A percentile compares a stretch with the other conserved stretches of the same genome.
Conservation (phyloP, 2,888 invertebrate genomes). For the Caenorhabditis afra region DNA sequence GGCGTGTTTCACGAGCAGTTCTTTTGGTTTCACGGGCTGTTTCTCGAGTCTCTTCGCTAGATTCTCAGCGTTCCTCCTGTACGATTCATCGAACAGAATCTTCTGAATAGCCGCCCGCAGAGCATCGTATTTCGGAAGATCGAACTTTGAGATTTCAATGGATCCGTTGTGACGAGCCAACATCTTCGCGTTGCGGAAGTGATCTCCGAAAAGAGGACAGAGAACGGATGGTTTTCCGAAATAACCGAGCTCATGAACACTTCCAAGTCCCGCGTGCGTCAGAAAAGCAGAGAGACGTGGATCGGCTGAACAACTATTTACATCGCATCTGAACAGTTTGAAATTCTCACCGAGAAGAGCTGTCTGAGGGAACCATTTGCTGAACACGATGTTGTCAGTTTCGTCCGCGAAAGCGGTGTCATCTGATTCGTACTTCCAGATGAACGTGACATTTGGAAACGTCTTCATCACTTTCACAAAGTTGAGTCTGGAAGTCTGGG, state of each 20-base stretch:
- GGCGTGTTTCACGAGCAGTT: constrained; percentile 32
- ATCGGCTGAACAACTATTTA: constrained; percentile 20
- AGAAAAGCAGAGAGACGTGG: constrained; percentile 37
- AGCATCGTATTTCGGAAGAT: constrained; percentile 27
- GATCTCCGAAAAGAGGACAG: constrained; percentile 62
- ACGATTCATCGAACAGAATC: constrained; percentile 31
- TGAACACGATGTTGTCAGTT: constrained; percentile 62
- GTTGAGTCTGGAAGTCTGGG: constrained; percentile 19
- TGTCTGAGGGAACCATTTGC: constrained; percentile 71
- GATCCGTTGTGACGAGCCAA: constrained; percentile 53
- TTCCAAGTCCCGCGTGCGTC: constrained; percentile 49
- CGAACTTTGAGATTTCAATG: constrained; percentile 45
- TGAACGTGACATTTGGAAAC: constrained; percentile 63
- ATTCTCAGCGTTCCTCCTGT: constrained; percentile 23
- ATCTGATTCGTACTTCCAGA: constrained; percentile 68
- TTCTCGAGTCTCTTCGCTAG: constrained; percentile 33
- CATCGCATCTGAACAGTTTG: too few relatives aligned
- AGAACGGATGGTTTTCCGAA: constrained; percentile 41
- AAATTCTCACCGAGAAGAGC: constrained; percentile 58
- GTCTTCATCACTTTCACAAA: constrained; percentile 44
- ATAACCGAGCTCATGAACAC: constrained; percentile 46
- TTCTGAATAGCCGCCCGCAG: constrained; percentile 25
- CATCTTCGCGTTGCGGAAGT: constrained; percentile 52
- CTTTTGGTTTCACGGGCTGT: constrained; percentile 42
- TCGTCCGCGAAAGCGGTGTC: constrained; percentile 32